These are phyloP conservation scores for Petroica traversi DNA, from an alignment of 2,113 vertebrate species.

Conservation along the genomic window DNA sequence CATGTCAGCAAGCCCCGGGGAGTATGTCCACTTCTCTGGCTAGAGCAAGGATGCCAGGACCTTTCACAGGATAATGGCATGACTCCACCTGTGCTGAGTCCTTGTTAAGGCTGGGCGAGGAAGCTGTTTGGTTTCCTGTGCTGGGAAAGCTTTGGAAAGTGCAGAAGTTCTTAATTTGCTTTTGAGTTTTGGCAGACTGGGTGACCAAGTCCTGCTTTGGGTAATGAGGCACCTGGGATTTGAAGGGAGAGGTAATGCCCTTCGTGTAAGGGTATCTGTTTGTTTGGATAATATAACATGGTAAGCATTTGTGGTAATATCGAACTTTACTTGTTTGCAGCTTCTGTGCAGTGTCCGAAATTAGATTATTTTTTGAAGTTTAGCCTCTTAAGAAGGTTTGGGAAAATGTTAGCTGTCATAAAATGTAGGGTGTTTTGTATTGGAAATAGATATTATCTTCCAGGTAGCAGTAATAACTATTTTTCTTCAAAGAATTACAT, in stretches of 20 bases:
- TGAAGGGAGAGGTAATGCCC: neutral
- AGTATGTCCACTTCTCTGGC: neutral
- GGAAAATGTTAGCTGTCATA: neutral
- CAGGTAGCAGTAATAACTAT: conserved; percentile 7
- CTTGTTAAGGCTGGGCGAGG: fast-evolving
- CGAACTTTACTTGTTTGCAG: neutral
- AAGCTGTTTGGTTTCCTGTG: neutral
- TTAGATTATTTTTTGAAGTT: neutral
- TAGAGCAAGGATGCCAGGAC: neutral
- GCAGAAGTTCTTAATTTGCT: neutral
- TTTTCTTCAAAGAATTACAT: conserved; percentile 16
- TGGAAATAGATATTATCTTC: neutral
- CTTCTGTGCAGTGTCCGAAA: neutral
- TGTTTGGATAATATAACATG: neutral
- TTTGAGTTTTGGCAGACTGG: neutral
- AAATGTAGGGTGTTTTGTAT: neutral
- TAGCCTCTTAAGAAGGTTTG: neutral
- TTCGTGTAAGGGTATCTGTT: neutral
- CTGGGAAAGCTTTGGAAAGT: neutral
- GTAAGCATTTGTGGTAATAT: neutral
- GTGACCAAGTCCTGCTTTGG: neutral
- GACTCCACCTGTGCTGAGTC: neutral
- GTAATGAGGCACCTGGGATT: neutral
- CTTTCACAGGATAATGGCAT: neutral
- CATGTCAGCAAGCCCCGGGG: fast-evolving